Percentiles rank a stretch among this genome's conserved stretches.
phyloP scores from a whole-genome alignment of 2,888 invertebrate species.

The Andrena hattorfiana region DNA sequence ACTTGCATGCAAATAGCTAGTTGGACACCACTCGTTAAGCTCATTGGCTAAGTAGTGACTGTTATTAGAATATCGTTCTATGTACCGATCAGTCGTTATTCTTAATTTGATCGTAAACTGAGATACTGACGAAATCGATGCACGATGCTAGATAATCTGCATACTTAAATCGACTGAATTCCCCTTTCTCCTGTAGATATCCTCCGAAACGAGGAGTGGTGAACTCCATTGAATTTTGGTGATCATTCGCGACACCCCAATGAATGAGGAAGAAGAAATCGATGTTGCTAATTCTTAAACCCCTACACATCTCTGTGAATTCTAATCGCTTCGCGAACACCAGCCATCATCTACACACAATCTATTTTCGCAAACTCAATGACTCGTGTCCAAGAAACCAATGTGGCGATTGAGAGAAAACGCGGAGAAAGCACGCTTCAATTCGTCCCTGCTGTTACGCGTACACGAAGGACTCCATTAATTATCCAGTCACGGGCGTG shows the following conservation, averaged over 20 bases:
- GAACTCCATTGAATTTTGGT: too few species aligned
- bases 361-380: too few species aligned
- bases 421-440: too few species aligned
- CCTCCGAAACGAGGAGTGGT: too few species aligned
- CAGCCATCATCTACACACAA: too few species aligned
- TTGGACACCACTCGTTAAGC: neutral
- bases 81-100: neutral
- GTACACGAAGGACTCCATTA: conserved; percentile 68
- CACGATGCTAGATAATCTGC: neutral
- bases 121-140: neutral
- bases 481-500: conserved; percentile 71
- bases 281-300: neutral
- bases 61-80: neutral
- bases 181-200: too few species aligned
- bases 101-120: neutral
- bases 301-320: too few species aligned
- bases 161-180: neutral
- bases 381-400: too few species aligned
- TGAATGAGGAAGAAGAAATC: neutral
- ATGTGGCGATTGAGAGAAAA: too few species aligned
- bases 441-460: too few species aligned
- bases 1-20: neutral
- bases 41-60: neutral
- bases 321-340: too few species aligned
- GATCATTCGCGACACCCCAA: too few species aligned